Conservation (phyloP, 1,140 invertebrate species). For the Brachystomella parvula region DNA sequence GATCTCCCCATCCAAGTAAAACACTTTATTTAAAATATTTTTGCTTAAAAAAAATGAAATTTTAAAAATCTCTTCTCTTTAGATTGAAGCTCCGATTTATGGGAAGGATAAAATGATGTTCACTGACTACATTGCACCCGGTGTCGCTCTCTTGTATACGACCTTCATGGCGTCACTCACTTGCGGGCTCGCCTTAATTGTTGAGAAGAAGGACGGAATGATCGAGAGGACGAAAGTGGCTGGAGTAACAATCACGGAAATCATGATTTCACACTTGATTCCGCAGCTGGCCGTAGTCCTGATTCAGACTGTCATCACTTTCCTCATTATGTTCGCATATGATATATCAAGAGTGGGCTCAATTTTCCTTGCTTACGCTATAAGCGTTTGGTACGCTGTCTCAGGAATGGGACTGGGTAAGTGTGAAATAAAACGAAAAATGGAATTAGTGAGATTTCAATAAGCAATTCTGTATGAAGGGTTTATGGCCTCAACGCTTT, state of each 20-base stretch:
- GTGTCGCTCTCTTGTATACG: not conserved
- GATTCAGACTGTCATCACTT: not conserved
- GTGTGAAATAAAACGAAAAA: not conserved
- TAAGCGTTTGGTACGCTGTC: not conserved
- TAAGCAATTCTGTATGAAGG: not conserved
- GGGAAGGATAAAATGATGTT: slow-evolving; percentile 55
- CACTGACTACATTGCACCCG: not conserved
- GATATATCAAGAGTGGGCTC: slow-evolving; percentile 2
- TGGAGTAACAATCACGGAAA: slow-evolving; percentile 1
- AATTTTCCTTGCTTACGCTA: not conserved
- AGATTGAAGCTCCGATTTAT: slow-evolving; percentile 76
- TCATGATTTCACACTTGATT: slow-evolving; percentile 8
- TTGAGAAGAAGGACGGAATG: slow-evolving; percentile 17
- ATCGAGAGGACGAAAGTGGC: not conserved
- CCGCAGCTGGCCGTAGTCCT: not conserved
- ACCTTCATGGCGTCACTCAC: not conserved
- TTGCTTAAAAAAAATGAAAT: not conserved
- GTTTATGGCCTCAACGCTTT: slow-evolving; percentile 3
- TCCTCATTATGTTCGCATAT: slow-evolving; percentile 13
- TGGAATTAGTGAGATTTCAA: not conserved
- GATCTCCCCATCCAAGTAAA: slow-evolving; percentile 38
- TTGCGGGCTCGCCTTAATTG: slow-evolving; percentile 1
- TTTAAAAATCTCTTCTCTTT: slow-evolving; percentile 39
- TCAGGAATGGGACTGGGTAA: slow-evolving; percentile 15
- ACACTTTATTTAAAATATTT: not conserved